These are phyloP conservation scores for Sesia apiformis DNA, from an alignment of 2,888 invertebrate species.

Conservation along the genomic window DNA sequence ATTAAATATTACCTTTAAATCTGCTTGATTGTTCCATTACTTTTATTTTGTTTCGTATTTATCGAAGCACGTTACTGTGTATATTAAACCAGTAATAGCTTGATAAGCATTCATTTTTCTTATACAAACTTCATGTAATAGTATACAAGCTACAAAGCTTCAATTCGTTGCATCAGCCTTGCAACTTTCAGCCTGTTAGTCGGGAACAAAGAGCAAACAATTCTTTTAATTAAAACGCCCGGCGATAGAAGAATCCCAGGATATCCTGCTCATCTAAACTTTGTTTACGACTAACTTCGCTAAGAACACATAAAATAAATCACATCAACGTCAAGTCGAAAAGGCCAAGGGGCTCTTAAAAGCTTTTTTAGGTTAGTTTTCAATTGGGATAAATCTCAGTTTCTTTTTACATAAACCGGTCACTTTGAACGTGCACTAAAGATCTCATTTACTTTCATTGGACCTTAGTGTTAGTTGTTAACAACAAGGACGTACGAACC, in stretches of 20 bases:
- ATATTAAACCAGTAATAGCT: no score
- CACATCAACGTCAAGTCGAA: constrained; percentile 22
- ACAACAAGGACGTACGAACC: constrained; percentile 32
- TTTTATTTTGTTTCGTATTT: no score
- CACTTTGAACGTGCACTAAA: constrained; percentile 42
- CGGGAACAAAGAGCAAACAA: neutral
- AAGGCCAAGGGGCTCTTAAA: constrained; percentile 25
- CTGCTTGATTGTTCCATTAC: no score
- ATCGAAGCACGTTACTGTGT: no score
- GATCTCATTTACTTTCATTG: constrained; percentile 45
- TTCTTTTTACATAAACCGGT: constrained; percentile 50
- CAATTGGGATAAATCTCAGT: constrained; percentile 51
- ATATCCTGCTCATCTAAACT: constrained; percentile 3
- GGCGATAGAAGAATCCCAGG: no score
- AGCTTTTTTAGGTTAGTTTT: constrained; percentile 29
- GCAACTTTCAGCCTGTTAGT: no score
- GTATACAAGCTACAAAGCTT: no score
- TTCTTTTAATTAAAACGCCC: neutral
- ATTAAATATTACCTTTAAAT: no score
- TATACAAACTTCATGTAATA: no score
- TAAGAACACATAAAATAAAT: constrained; percentile 35
- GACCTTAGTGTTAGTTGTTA: constrained; percentile 31
- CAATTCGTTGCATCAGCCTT: no score
- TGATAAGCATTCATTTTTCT: no score
- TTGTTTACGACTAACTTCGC: constrained; percentile 21